phyloP scores from a whole-genome alignment of 2,888 invertebrate genomes.

The Diachrysia chrysitis region DNA sequence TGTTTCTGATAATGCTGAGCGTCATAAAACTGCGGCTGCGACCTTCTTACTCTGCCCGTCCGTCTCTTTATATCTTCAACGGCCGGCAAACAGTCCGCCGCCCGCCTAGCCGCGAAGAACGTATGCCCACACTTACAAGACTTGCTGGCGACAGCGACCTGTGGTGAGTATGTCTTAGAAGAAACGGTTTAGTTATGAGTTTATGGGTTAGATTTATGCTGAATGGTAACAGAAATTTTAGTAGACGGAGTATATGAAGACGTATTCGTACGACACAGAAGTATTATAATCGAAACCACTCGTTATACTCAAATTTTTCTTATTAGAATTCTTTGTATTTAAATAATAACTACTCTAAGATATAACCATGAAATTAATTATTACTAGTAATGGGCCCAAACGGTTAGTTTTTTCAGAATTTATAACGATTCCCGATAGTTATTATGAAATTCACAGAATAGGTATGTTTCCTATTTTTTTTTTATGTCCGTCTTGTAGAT shows the following conservation, averaged over 20 bases:
- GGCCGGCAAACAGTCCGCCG: constrained; percentile 85
- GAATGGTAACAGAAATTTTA: not conserved
- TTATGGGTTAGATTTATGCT: not conserved
- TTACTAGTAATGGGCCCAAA: too few species aligned
- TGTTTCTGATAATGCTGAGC: constrained; percentile 94
- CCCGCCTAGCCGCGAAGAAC: constrained; percentile 92
- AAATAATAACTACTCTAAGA: too few species aligned
- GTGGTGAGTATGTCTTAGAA: constrained; percentile 33
- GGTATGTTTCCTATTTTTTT: too few species aligned
- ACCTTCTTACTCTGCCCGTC: constrained; percentile 92
- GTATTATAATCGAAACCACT: too few species aligned
- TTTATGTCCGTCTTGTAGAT: too few species aligned
- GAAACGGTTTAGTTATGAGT: not conserved
- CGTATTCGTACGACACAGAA: too few species aligned
- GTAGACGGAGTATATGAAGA: not conserved
- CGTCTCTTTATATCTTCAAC: constrained; percentile 88
- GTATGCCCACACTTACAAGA: constrained; percentile 95
- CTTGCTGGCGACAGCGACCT: constrained; percentile 96
- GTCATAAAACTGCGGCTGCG: constrained; percentile 95
- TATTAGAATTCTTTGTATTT: too few species aligned
- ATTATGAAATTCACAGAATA: too few species aligned
- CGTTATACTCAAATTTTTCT: too few species aligned
- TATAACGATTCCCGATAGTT: too few species aligned
- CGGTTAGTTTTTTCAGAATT: too few species aligned
- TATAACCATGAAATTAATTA: too few species aligned